Base-by-base conservation (phyloP, 2,113 vertebrate genomes). In the Helogale parvula region DNA sequence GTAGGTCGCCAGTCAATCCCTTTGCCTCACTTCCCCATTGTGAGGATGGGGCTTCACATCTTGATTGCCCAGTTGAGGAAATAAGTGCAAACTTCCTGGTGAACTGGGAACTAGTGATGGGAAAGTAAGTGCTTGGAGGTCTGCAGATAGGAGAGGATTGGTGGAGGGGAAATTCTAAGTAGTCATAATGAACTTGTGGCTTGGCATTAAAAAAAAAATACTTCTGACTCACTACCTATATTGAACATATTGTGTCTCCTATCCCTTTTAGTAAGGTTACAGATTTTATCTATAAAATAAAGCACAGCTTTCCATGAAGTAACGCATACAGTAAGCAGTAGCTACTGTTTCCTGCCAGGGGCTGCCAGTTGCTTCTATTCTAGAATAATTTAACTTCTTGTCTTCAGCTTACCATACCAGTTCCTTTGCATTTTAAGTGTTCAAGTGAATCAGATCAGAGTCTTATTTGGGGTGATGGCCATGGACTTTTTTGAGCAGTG, bases 341-440 rank as follows among this genome's bases (percentile, higher is more conserved):
- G 57, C 85, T 83, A 0, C 83, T 88, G 69, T 91, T 97, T 96
- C 92, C 97, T 97, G 45, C 63, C 80, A 83, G 77, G 17, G 0
- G 6, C 96, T 95, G 76, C 86, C 63, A n/a, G 54, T 60, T 52
- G 52, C 66, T 84, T 72, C 12, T 76, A 0, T 82, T 5, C 8
- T 57, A 94, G 85, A 54, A 7, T 96, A 82, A 74, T 71, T 95
- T 94, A 52, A 17, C 54, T 88, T 17, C 88, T 94, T 95, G 76
- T 52, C 90, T 85, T 98, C 74, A 96, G 79, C 74, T 98, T 66
- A 76, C 95, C 83, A n/a, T 83, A 0, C 0, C 2, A 92, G n/a
- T n/a, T 9, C 21, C 86, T 95, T 97, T 93, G 90, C 94, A 74
- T 95, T 97, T 96, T 90, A 82, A 95, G 66, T 97, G 79, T 72